Conservation (phyloP, 2,888 invertebrate species). For the Tolmerus cingulatus region DNA sequence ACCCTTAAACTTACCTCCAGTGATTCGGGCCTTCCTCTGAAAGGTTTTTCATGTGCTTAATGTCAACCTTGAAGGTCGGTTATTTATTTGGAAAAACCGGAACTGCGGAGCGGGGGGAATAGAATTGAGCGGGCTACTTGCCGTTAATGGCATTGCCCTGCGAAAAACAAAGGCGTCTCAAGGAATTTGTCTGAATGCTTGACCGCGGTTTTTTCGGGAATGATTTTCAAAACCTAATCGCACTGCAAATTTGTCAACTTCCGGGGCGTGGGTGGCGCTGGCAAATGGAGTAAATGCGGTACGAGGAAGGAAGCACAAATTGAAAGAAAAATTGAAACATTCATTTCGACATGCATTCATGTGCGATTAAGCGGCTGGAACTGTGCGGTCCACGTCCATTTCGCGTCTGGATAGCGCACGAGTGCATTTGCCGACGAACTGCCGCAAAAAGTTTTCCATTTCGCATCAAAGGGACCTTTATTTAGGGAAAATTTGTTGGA, state of each 20-base stretch:
- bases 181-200: background rate
- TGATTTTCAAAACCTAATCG: background rate
- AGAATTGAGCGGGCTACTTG: background rate
- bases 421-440: background rate
- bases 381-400: background rate
- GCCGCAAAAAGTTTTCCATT: slow-evolving; percentile 17
- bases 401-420: background rate
- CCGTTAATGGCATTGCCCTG: background rate
- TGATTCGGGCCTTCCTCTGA: slow-evolving; percentile 23
- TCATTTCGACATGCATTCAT: slow-evolving; percentile 16
- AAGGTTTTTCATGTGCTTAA: slow-evolving; percentile 41
- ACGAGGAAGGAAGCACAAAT: background rate
- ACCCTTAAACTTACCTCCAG: slow-evolving; percentile 10
- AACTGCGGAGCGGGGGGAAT: background rate
- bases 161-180: background rate
- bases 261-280: background rate
- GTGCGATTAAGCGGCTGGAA: slow-evolving; percentile 19
- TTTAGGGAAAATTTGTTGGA: slow-evolving; percentile 31
- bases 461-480: slow-evolving; percentile 24
- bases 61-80: slow-evolving; percentile 38
- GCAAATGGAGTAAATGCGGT: background rate
- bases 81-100: slow-evolving; percentile 14
- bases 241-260: background rate
- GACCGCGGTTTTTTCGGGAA: background rate
- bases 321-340: slow-evolving; percentile 17